Base-by-base conservation (phyloP, 2,113 vertebrate species). In the Morphnarchus princeps region DNA sequence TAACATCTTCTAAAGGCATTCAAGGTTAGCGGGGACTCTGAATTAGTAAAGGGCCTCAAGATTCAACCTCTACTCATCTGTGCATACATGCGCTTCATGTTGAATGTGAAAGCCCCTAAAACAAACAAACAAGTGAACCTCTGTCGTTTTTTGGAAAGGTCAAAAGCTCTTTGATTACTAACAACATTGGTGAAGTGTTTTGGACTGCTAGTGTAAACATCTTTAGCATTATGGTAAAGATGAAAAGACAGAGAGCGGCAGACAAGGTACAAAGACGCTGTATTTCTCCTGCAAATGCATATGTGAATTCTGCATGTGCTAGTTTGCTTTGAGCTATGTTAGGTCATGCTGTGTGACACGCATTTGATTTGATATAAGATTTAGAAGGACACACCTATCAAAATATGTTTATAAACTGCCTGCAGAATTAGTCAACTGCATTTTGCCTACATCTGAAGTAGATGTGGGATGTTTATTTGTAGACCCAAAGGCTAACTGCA, bases 341-440 rank as follows among this genome's bases (percentile, higher is more conserved):
- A 93, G 93, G 74, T 90, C 91, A 90, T 4, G 50, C 81, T 88
- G 58, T 80, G 61, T 66, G 91, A 94, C 66, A 95, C 69, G 40
- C 49, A 80, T 82, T 97, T 90, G 93, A 97, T 82, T 82, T 89
- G 90, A 80, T 90, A 7, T 1, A 85, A 86, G 74, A 93, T 94
- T 93, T 89, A 90, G 85, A 93, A 94, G 85, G 87, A 93, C 92
- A 94, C 92, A 94, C 90, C 92, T 95, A 95, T 95, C 93, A 94
- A 96, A 94, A 43, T 67, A 54, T 49, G 78, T 93, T 96, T 91
- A 93, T 69, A 91, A 95, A 86, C 69, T 82, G 86, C 85, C 69
- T 71, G 49, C 72, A 94, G 90, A 93, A 92, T 92, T 78, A 96
- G 93, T 93, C 93, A 86, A 61, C 59, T 92, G 90, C 38, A 61